Conservation (phyloP, 2,113 vertebrate genomes). For the Nerophis ophidion region DNA sequence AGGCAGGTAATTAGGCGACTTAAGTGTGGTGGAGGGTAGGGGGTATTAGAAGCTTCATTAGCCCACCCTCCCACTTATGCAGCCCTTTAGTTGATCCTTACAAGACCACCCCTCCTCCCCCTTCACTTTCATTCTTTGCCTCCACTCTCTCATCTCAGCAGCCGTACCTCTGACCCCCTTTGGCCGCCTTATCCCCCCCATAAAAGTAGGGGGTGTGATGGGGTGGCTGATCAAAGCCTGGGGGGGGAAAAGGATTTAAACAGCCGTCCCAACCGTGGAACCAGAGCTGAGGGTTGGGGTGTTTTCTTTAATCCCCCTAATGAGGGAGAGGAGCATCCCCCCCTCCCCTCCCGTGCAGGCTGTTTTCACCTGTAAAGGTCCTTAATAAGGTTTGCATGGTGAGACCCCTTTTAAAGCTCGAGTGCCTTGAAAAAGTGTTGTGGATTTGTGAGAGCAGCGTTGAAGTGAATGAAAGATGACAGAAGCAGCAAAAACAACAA, state of each 20-base stretch:
- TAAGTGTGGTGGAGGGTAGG: not conserved
- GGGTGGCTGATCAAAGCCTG: conserved; percentile 3
- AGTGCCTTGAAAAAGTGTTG: conserved; percentile 33
- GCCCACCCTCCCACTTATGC: not conserved
- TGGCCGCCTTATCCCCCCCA: not conserved
- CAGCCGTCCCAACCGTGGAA: no score
- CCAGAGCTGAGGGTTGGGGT: no score
- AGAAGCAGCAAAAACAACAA: conserved; percentile 64
- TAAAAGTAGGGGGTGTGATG: not conserved
- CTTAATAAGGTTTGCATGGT: conserved; percentile 50
- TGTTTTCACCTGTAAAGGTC: conserved; percentile 52
- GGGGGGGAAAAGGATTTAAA: no score
- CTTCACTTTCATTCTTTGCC: conserved; percentile 4
- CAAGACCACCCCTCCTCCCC: not conserved
- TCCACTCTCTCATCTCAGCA: conserved; percentile 5
- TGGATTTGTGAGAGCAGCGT: conserved; percentile 54
- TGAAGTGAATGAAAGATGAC: conserved; percentile 59
- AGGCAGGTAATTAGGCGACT: conserved; percentile 8
- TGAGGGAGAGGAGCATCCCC: conserved; percentile 44
- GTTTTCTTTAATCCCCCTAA: conserved; percentile 51
- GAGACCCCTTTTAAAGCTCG: conserved; percentile 42
- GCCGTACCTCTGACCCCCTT: conserved; percentile 1
- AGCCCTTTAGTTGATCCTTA: conserved; percentile 8
- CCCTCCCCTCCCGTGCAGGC: conserved; percentile 19
- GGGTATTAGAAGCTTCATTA: conserved; percentile 7